These are phyloP conservation scores for Amazona finschi DNA, from an alignment of 2,797 vertebrate genomes.

Conservation along the genomic window DNA sequence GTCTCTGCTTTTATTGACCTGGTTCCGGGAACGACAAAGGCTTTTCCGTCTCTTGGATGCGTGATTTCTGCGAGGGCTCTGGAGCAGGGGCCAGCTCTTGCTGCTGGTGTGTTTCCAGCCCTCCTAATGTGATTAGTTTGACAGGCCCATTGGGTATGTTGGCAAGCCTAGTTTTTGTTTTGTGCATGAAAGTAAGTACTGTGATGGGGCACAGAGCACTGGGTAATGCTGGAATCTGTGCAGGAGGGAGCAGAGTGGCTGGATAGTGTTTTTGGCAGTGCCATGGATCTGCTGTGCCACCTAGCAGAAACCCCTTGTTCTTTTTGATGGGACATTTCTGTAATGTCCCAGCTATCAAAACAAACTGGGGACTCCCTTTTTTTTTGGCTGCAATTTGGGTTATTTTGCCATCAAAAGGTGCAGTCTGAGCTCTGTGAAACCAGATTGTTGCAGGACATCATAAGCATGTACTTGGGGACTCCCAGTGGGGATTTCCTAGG, in stretches of 20 bases:
- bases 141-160: conserved; percentile 32
- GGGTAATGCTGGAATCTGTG: background rate
- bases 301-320: background rate
- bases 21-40: conserved; percentile 39
- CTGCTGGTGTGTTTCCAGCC: conserved; percentile 41
- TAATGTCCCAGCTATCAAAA: background rate
- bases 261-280: background rate
- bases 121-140: conserved; percentile 22
- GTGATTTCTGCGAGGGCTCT: background rate
- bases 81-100: background rate
- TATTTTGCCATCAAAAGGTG: background rate
- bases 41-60: conserved; percentile 10
- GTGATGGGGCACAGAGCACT: background rate
- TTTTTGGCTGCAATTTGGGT: background rate
- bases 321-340: background rate
- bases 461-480: background rate
- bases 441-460: background rate
- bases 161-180: background rate
- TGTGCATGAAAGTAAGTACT: background rate
- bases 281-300: background rate
- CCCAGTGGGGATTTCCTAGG: background rate
- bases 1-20: conserved; percentile 60
- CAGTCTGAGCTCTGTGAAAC: background rate
- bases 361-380: background rate
- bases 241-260: background rate